Conservation (phyloP, 2,888 invertebrate species). For the Hyposoter didymator region DNA sequence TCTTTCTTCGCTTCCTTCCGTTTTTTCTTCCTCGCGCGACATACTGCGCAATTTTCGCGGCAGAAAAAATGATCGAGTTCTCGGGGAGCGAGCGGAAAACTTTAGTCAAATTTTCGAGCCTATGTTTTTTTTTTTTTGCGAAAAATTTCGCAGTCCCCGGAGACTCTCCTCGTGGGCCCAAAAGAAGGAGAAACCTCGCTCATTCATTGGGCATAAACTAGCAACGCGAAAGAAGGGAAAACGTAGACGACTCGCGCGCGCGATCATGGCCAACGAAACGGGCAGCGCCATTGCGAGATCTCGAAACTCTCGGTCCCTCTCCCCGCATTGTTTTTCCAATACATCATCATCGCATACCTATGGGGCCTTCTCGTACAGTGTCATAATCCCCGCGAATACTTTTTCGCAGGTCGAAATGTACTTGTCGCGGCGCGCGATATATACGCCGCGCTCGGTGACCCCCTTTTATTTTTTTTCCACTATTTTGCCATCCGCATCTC, state of each 20-base stretch:
- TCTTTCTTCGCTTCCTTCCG: not conserved
- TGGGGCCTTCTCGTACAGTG: no score
- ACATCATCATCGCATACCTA: no score
- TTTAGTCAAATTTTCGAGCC: not conserved
- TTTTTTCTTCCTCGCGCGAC: not conserved
- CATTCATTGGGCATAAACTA: constrained; percentile 74
- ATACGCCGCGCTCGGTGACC: constrained; percentile 22
- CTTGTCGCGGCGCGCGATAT: no score
- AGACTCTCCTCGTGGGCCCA: no score
- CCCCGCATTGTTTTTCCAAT: not conserved
- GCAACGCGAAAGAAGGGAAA: constrained; percentile 68
- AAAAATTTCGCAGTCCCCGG: no score
- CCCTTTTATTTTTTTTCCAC: constrained; percentile 45
- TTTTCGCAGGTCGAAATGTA: no score
- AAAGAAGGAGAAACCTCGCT: no score
- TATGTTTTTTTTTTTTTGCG: no score
- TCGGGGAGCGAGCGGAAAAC: no score
- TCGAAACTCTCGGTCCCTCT: not conserved
- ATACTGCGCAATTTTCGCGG: not conserved
- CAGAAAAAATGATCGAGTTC: not conserved
- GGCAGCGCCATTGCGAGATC: constrained; percentile 75
- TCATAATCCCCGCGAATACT: no score
- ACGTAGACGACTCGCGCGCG: constrained; percentile 72
- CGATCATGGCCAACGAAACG: constrained; percentile 72
- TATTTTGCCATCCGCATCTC: constrained; percentile 26